Evolutionary conservation across 1,140 invertebrate genomes (phyloP), one percentile per base, ranked within the genome.

Genomic region (Maconellicoccus hirsutus): DNA sequence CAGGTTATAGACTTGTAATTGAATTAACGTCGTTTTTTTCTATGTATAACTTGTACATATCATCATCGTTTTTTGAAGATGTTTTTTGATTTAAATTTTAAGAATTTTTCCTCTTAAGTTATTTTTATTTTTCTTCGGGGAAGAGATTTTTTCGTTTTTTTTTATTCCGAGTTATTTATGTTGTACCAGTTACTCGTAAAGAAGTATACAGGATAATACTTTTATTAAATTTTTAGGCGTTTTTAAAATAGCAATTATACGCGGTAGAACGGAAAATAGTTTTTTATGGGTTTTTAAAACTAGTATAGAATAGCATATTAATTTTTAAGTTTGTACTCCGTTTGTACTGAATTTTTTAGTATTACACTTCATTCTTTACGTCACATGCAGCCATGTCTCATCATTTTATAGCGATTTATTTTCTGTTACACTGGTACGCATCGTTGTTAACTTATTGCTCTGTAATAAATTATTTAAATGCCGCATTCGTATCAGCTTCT

Each of bases 41-140:
- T 66, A 66, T 66, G 61, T 66, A 66, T 66, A 66, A 66, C 25
- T 66, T 66, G 61, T 66, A 66, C 61, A 66, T 66, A 66, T 16
- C 29, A 59, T 59, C 61, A 66, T 66, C 61, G 61, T 66, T 66
- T 23, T 2, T 23, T 66, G 21, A 66, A 66, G 61, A 66, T 25
- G 61, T 66, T 66, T 66, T 59, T 66, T 26, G 61, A 66, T 66
- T 25, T 66, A 25, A 23, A 25, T 66, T 66, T 66, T 22, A 12
- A 25, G 19, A 26, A 66, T 16, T 23, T 66, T 66, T 66, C n/a
- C n/a, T 7, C 16, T 26, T 66, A 66, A 23, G 10, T 66, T 66
- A 66, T 3, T 66, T 26, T 66, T 66, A 6, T 66, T 25, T 59
- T 66, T 66, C 61, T 66, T 66, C 61, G 25, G 61, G 25, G 61